These are phyloP conservation scores for Pipistrellus nathusii DNA, from an alignment of 2,797 vertebrate species.

Conservation along the genomic window DNA sequence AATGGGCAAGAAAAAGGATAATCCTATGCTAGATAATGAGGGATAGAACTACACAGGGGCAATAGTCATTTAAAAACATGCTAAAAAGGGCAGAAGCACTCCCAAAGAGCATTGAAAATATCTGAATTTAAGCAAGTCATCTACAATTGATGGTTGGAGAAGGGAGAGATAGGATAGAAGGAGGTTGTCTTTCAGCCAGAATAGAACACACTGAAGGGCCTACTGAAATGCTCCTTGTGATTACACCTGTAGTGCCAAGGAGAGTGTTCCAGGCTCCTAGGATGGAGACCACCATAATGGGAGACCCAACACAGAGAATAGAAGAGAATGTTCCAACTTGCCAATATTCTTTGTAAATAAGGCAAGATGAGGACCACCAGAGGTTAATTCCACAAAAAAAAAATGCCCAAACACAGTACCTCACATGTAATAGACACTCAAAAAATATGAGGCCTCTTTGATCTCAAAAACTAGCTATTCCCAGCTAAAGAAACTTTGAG, in stretches of 20 bases:
- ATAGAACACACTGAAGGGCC: not conserved
- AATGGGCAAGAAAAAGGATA: not conserved
- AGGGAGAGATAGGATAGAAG: not conserved
- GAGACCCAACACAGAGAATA: not conserved
- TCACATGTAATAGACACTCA: not conserved
- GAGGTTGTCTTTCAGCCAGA: not conserved
- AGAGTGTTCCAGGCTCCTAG: not conserved
- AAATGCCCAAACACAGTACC: not conserved
- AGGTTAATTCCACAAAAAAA: not conserved
- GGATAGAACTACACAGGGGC: not conserved
- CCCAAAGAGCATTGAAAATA: not conserved
- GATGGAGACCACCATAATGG: not conserved
- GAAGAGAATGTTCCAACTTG: not conserved
- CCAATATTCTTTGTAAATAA: constrained; percentile 22
- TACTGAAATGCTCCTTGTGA: not conserved
- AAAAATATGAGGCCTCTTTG: not conserved
- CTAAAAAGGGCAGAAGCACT: not conserved
- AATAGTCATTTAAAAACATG: not conserved
- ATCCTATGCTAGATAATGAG: not conserved
- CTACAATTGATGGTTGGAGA: not conserved
- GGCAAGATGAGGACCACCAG: not conserved
- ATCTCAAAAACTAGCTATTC: not conserved
- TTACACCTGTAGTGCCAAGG: not conserved
- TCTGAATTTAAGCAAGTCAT: not conserved
- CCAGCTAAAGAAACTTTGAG: constrained; percentile 1